Conservation (phyloP, 1,140 invertebrate genomes). For the Lordiphosa mommai region DNA sequence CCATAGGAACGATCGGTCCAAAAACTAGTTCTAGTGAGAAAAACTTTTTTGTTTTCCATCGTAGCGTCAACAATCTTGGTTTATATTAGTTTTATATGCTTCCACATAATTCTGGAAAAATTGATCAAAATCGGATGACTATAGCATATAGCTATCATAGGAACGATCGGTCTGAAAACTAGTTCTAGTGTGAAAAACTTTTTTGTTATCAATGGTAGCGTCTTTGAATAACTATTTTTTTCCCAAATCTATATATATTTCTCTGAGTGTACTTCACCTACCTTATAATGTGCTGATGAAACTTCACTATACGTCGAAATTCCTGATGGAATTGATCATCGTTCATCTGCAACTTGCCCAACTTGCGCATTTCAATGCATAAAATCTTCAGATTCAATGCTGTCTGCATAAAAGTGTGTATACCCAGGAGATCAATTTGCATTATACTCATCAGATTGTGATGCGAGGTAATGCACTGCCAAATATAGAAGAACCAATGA, state of each 20-base stretch:
- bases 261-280: slow-evolving; percentile 8
- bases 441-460: slow-evolving; percentile 42
- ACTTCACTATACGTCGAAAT: slow-evolving; percentile 28
- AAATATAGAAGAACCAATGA: slow-evolving; percentile 28
- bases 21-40: no score
- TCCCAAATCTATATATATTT: neutral
- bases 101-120: no score
- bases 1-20: no score
- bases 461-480: slow-evolving; percentile 26
- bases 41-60: no score
- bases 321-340: slow-evolving; percentile 22
- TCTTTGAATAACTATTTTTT: no score
- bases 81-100: no score
- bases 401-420: slow-evolving; percentile 45
- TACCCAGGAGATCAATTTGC: slow-evolving; percentile 48
- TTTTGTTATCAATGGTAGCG: no score
- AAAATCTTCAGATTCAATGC: slow-evolving; percentile 59
- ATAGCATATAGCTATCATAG: no score
- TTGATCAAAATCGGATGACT: no score
- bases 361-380: slow-evolving; percentile 33
- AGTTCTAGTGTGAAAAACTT: no score
- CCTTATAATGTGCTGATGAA: slow-evolving; percentile 61
- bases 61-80: no score
- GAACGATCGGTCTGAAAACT: no score
- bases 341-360: slow-evolving; percentile 18